Percentiles rank a stretch among this genome's conserved stretches.
Evolutionary conservation across 2,888 invertebrate genomes (phyloP).

Genomic region (Drosophila acutilabella): DNA sequence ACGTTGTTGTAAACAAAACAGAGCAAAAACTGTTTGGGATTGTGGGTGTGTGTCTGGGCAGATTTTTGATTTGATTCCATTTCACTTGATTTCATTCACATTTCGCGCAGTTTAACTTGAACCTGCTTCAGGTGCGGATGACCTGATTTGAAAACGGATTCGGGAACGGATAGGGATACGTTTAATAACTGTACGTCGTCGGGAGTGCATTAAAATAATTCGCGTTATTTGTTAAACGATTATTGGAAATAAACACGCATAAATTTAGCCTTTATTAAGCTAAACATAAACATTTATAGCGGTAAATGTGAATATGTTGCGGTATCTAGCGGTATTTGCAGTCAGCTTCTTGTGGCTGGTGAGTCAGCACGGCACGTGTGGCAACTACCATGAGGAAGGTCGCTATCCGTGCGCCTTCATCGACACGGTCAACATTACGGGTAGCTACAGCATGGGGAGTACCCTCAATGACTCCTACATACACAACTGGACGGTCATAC

Average conservation of each 20-base stretch:
- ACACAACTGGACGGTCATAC: constrained; percentile 79
- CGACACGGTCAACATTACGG: constrained; percentile 82
- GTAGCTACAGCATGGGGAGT: constrained; percentile 58
- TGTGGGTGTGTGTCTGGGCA: constrained; percentile 24
- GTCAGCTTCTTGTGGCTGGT: constrained; percentile 17
- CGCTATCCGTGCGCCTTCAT: constrained; percentile 82
- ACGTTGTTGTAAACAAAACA: constrained; percentile 66
- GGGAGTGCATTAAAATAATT: constrained; percentile 14
- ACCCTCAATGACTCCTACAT: constrained; percentile 65
- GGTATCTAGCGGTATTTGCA: constrained; percentile 3
- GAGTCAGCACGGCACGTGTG: constrained; percentile 34
- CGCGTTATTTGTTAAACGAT: constrained; percentile 10
- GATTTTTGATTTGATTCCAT: constrained; percentile 33
- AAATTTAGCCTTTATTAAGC: constrained; percentile 23
- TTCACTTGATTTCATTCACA: constrained; percentile 30
- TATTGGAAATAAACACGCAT: constrained; percentile 48
- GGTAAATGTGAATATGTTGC: constrained; percentile 42
- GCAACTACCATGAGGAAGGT: constrained; percentile 50
- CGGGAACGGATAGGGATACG: not conserved
- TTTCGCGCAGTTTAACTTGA: constrained; percentile 41
- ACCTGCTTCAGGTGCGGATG: constrained; percentile 61
- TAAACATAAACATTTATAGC: constrained; percentile 51
- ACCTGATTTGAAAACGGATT: not conserved
- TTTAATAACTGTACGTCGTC: constrained; percentile 11
- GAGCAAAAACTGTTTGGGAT: constrained; percentile 6